A percentile compares a stretch with the other conserved stretches of the same genome.
These are phyloP conservation scores for Eumacrocentrus americanus DNA, from an alignment of 2,888 invertebrate species.

Conservation along the genomic window DNA sequence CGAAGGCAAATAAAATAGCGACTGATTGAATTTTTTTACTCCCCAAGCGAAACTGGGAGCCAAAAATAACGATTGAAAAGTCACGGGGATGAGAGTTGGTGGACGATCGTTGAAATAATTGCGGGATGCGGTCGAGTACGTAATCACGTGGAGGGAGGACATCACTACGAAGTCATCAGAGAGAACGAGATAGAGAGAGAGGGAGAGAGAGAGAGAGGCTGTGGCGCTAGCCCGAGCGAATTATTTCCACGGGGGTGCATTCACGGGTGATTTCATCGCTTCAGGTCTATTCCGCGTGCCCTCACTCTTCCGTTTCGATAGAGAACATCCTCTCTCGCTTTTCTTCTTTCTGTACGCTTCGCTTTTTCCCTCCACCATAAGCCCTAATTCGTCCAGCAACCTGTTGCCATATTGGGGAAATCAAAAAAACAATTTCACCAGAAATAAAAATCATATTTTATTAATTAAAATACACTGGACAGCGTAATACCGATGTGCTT, in stretches of 20 bases:
- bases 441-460: conserved; percentile 24
- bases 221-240: conserved; percentile 12
- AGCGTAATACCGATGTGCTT: too few relatives aligned
- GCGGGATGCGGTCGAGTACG: not conserved
- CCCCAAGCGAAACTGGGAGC: too few relatives aligned
- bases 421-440: conserved; percentile 15
- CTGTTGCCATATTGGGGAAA: conserved; percentile 31
- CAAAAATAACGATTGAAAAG: conserved; percentile 9
- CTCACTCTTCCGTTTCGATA: conserved; percentile 11
- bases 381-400: conserved; percentile 22
- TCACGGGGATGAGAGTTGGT: not conserved
- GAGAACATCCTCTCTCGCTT: conserved; percentile 21
- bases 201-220: not conserved
- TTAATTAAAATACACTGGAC: too few relatives aligned
- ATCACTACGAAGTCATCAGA: not conserved
- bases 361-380: conserved; percentile 20
- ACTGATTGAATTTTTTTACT: conserved; percentile 4
- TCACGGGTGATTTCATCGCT: conserved; percentile 31
- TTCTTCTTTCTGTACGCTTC: conserved; percentile 10
- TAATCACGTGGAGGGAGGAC: not conserved
- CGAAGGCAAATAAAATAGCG: not conserved
- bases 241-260: conserved; percentile 32
- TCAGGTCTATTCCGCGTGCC: conserved; percentile 22
- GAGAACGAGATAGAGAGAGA: not conserved
- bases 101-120: conserved; percentile 14